Base-by-base conservation (phyloP, 2,888 invertebrate genomes). In the Panorpa germanica region DNA sequence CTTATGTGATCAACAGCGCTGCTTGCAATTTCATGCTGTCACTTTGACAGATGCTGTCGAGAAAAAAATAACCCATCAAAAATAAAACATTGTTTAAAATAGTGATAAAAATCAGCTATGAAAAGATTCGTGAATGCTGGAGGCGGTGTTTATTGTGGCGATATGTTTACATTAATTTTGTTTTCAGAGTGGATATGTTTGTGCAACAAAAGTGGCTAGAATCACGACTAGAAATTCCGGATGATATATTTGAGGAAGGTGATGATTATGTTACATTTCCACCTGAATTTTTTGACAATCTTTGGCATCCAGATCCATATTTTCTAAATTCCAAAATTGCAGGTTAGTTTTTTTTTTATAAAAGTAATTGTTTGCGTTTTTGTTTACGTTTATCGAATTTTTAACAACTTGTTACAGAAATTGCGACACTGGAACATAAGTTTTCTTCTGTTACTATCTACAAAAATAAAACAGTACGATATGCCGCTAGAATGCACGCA, bases 241-340 rank as follows among this genome's bases (percentile, higher is more conserved):
- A 73, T 36, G 73, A 78, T 42, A 71, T 82, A 37, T 81, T 82
- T 41, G 78, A 78, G 45, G 72, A 74, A 40, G 74, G 73, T 1
- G 78, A 81, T 38, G 80, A 81, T 45, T 77, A 75, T 43, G 72
- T 81, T 16, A 77, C 78, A 1, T 50, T 82, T 21, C 80, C 81
- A 8, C 70, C 77, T 20, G 74, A 76, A 49, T 77, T 77, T 52
- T 76, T 80, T 41, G 77, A 81, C 44, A 76, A 75, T 47, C 59
- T 83, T n/a, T 83, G 82, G 82, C 80, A 81, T 46, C 82, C 82
- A 1, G 82, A 83, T 53, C 73, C 81, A 15, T 83, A 81, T 49
- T 80, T 83, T 50, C 55, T 81, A 21, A 82, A 81, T 52, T 78
- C 82, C 3, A 80, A 83, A 64, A 72, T 81, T 28, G 75, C 81